Percentiles rank a stretch among this genome's conserved stretches.
Evolutionary conservation across 2,113 vertebrate genomes (phyloP).

Genomic region (Genyomyrus donnyi): DNA sequence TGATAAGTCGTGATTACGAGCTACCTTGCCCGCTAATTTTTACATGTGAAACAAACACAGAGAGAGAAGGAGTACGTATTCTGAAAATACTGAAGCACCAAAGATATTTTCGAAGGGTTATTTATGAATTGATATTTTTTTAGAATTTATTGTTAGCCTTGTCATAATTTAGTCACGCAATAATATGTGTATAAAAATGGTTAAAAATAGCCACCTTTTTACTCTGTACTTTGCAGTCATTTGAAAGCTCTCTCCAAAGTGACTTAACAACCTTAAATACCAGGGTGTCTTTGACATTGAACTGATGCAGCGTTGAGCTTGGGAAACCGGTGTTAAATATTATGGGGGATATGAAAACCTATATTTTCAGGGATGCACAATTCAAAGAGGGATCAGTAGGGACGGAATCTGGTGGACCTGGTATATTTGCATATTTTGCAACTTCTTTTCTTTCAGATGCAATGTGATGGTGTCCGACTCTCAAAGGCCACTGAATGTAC

Average conservation of each 20-base stretch:
- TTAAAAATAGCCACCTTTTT: not conserved
- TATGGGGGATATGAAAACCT: not conserved
- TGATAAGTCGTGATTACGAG: not conserved
- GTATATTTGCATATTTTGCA: not conserved
- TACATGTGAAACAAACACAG: not conserved
- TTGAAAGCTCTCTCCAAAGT: not conserved
- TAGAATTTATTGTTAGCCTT: not conserved
- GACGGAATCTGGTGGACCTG: not conserved
- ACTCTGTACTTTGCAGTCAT: not conserved
- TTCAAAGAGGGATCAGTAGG: not conserved
- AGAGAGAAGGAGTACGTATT: not conserved
- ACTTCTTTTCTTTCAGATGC: not conserved
- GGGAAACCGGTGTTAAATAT: not conserved
- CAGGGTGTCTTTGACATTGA: not conserved
- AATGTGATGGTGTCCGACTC: not conserved
- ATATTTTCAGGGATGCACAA: not conserved
- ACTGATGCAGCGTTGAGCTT: not conserved
- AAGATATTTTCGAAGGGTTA: conserved; percentile 30
- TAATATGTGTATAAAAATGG: not conserved
- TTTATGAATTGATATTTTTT: not conserved
- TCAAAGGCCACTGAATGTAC: not conserved
- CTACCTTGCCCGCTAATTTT: not conserved
- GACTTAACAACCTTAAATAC: not conserved
- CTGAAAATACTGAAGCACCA: conserved; percentile 27
- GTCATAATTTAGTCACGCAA: not conserved